These are phyloP conservation scores for Simalia tracyae DNA, from an alignment of 2,797 vertebrate genomes.

Conservation along the genomic window DNA sequence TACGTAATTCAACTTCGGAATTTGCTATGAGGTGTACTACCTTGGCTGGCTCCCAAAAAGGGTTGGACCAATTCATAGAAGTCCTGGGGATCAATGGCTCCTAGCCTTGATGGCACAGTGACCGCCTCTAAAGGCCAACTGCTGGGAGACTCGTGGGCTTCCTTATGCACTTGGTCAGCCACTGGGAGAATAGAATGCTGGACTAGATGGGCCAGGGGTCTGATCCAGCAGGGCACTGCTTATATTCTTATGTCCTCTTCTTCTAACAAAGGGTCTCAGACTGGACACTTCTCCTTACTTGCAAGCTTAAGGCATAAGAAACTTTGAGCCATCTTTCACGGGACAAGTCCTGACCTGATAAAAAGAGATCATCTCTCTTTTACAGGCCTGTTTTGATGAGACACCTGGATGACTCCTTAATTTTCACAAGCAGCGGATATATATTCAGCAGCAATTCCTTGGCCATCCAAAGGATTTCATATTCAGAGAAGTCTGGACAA, in stretches of 20 bases:
- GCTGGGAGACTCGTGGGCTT: neutral
- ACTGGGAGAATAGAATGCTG: neutral
- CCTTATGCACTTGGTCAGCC: neutral
- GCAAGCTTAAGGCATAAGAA: neutral
- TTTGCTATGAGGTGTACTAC: neutral
- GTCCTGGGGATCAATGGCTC: neutral
- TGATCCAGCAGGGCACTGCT: neutral
- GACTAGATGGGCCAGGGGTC: neutral
- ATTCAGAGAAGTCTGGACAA: neutral
- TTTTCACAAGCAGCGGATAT: neutral
- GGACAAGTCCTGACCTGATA: neutral
- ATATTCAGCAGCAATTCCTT: neutral
- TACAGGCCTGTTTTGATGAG: neutral
- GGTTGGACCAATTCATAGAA: neutral
- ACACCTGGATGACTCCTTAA: neutral
- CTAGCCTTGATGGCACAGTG: neutral
- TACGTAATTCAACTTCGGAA: neutral
- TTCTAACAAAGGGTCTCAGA: neutral
- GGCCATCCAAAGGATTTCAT: neutral
- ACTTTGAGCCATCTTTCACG: neutral
- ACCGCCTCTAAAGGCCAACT: no score
- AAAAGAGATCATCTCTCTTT: neutral
- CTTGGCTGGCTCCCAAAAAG: neutral
- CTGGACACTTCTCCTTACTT: neutral
- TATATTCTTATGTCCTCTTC: neutral